Base-by-base conservation (phyloP, 2,888 invertebrate genomes). In the Celastrina argiolus region DNA sequence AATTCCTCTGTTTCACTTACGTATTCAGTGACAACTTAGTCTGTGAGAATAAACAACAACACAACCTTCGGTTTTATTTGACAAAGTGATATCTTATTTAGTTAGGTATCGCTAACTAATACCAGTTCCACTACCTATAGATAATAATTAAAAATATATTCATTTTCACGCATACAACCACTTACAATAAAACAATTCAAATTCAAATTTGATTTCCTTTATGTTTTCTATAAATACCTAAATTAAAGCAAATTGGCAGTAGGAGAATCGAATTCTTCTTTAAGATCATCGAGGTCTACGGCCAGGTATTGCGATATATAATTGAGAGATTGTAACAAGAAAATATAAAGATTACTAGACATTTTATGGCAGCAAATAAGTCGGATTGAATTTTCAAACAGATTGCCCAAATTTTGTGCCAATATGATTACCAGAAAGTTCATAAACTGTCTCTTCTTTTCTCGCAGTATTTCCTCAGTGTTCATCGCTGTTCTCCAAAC, bases 321-420 rank as follows among this genome's bases (percentile, higher is more conserved):
- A 41, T 75, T 72, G 67, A 73, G 81, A 2, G 76, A 75, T 75
- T 87, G 84, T 68, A 82, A 71, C 65, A 75, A 74, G 67, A 86
- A 83, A 31, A 87, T 68, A 69, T 87, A 87, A 7, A 85, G 67
- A 65, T 87, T 87, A 4, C 79, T 72, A 6, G 85, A 84, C 74
- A 82, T 74, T 69, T 77, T 81, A 67, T 82, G 84, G 66, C 81
- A 81, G 51, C 71, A 73, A 45, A 87, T 72, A 4, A 85, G 68
- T 66, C 75, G 79, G 66, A 85, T 71, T 0, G 78, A 75, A 4
- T 78, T 72, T 18, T 80, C 82, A 14, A 85, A 69, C 16, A 80
- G 72, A 61, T 78, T 78, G 14, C 81, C 83, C 3, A 84, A 69
- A 41, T 75, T 76, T 66, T 75, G 76, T 0, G 79, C 78, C 81